Evolutionary conservation across 2,888 invertebrate species (phyloP).

Genomic region (Melinaea marsaeus): DNA sequence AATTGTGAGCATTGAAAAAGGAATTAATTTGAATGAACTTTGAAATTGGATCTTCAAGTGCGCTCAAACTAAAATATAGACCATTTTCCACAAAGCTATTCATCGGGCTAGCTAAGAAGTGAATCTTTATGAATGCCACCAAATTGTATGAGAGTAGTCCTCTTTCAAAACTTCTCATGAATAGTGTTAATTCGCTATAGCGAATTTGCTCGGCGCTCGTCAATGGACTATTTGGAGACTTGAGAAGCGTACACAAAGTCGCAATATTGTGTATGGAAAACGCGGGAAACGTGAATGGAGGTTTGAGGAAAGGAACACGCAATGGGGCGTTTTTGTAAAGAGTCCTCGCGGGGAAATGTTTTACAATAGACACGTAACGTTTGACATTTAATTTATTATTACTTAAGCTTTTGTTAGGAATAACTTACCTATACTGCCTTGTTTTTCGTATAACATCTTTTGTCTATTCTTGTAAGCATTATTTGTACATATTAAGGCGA

Average conservation of each 20-base stretch:
- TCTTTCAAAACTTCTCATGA: conserved; percentile 76
- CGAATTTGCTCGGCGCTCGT: conserved; percentile 74
- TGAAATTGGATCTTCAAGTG: conserved; percentile 49
- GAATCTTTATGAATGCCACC: conserved; percentile 77
- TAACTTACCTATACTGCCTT: background rate
- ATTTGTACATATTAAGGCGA: background rate
- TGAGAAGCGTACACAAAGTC: conserved; percentile 65
- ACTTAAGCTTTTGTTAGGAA: conserved; percentile 11
- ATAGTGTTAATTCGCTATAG: conserved; percentile 78
- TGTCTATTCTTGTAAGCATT: background rate
- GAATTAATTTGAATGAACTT: conserved; percentile 36
- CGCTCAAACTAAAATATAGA: conserved; percentile 59
- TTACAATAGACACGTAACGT: conserved; percentile 34
- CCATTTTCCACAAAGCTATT: conserved; percentile 71
- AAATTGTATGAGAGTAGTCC: conserved; percentile 78
- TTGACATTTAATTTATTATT: conserved; percentile 32
- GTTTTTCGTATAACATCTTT: background rate
- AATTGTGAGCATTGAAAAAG: conserved; percentile 32
- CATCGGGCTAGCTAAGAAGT: conserved; percentile 70
- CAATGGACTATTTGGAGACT: conserved; percentile 75
- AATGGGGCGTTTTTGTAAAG: conserved; percentile 59
- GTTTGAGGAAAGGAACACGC: conserved; percentile 53
- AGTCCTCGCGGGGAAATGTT: conserved; percentile 35
- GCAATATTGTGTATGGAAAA: conserved; percentile 74
- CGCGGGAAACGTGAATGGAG: conserved; percentile 71